Percentiles rank a stretch among this genome's conserved stretches.
These are phyloP conservation scores for Podiceps cristatus DNA, from an alignment of 2,113 vertebrate species.

Conservation along the genomic window DNA sequence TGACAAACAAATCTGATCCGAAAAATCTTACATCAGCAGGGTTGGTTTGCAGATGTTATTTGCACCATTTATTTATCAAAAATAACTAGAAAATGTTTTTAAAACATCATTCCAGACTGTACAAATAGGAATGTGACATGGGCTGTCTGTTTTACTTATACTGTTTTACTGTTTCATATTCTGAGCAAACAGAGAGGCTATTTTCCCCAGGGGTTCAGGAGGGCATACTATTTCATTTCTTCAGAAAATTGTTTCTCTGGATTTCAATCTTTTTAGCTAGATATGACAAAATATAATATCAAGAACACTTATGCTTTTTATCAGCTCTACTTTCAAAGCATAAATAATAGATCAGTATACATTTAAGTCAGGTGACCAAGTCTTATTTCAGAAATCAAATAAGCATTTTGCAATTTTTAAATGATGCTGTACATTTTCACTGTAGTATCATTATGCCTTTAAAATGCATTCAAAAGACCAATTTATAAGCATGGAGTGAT, in stretches of 20 bases:
- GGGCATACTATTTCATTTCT: slow-evolving; percentile 99
- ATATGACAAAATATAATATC: slow-evolving; percentile 99
- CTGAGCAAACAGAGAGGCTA: slow-evolving; percentile 88
- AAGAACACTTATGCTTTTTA: slow-evolving; percentile 99
- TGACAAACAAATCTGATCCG: slow-evolving; percentile 69
- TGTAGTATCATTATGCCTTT: slow-evolving; percentile 56
- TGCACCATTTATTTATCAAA: slow-evolving; percentile 79
- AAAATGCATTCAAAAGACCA: slow-evolving; percentile 59
- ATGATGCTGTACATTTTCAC: slow-evolving; percentile 48
- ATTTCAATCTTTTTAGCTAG: slow-evolving; percentile 99
- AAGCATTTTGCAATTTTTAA: slow-evolving; percentile 66
- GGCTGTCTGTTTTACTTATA: slow-evolving; percentile 94
- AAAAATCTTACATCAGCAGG: slow-evolving; percentile 71
- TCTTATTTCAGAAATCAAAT: slow-evolving; percentile 66
- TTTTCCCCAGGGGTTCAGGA: slow-evolving; percentile 96
- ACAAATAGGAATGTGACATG: slow-evolving; percentile 85
- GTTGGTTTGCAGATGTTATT: slow-evolving; percentile 74
- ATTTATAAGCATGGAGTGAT: slow-evolving; percentile 53
- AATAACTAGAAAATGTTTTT: slow-evolving; percentile 79
- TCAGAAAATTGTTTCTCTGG: slow-evolving; percentile 99
- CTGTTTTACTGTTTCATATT: slow-evolving; percentile 92
- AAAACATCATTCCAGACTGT: slow-evolving; percentile 74
- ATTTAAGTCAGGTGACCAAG: slow-evolving; percentile 88
- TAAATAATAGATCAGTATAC: slow-evolving; percentile 99
- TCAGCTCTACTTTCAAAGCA: slow-evolving; percentile 96